Base-by-base conservation (phyloP, 2,888 invertebrate genomes). In the Dicyrtoma fusca region DNA sequence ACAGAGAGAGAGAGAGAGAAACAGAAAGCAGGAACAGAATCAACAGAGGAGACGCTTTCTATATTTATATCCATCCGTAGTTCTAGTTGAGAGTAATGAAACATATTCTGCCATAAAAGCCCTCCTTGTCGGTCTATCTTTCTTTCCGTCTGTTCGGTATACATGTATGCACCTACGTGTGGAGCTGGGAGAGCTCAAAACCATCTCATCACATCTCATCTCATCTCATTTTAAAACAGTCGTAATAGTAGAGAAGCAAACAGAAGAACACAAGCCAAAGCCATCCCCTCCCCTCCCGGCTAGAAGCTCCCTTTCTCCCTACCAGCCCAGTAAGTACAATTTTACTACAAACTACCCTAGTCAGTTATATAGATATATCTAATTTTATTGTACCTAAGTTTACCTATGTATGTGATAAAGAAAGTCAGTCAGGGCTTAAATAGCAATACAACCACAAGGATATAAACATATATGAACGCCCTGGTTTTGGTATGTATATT, bases 181-280 rank as follows among this genome's bases (percentile, higher is more conserved):
- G 17, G 51, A n/a, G 17, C n/a, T 51, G 21, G 49, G 49, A 49
- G 49, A 49, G 17, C 49, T 11, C 49, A 49, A 26, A 11, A n/a
- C 62, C 25, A n/a, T 21, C 34, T 10, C 26, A 44, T 19, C 45
- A 14, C 14, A 69, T 23, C 69, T 21, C 69, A 57, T 57, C 68
- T 45, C 45, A 44, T 55, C 57, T 57, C 26, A 62, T 62, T 62
- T 62, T 45, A 44, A 62, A 62, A 42, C 44, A 62, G 62, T 62
- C 62, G 42, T 62, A 26, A 62, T 62, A 44, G 17, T 17, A 45
- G 6, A 44, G 44, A n/a, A n/a, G n/a, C n/a, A n/a, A n/a, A n/a
- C 44, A 55, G 55, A 8, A 34, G 34, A 34, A 19, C 55, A 21
- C 55, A 55, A 23, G 55, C 6, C 21, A 13, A 19, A 25, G 21